Evolutionary conservation across 2,113 vertebrate species (phyloP).

Genomic region (Tragelaphus imberbis): DNA sequence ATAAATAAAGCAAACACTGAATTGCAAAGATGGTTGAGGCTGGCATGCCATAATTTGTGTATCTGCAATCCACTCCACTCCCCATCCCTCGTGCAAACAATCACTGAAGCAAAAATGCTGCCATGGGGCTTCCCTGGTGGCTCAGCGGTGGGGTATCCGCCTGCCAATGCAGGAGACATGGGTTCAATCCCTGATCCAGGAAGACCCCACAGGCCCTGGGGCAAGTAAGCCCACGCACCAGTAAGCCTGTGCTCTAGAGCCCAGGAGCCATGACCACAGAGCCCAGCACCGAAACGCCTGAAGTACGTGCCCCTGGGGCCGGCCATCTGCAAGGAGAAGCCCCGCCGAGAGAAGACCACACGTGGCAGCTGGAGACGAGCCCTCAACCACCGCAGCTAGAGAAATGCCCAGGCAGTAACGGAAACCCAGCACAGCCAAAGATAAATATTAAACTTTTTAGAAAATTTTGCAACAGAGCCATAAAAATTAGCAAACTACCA

Average conservation of each 20-base stretch:
- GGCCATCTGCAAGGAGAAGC: accelerated
- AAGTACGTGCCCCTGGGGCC: accelerated
- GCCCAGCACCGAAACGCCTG: accelerated
- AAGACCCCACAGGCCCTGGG: not conserved
- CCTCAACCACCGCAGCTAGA: not conserved
- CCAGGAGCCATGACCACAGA: not conserved
- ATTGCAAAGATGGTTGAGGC: not conserved
- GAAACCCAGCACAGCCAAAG: not conserved
- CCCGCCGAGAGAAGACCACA: not conserved
- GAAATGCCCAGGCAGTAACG: not conserved
- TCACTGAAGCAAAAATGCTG: not conserved
- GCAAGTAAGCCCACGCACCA: not conserved
- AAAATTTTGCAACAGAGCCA: not conserved
- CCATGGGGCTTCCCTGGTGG: not conserved
- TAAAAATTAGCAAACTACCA: not conserved
- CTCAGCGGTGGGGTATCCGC: not conserved
- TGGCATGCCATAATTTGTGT: not conserved
- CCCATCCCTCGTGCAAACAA: not conserved
- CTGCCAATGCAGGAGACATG: not conserved
- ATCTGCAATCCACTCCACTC: not conserved
- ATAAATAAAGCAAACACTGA: not conserved
- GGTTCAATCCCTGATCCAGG: not conserved
- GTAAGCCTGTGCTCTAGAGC: not conserved
- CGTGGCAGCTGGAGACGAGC: not conserved
- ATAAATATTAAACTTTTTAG: not conserved